These are phyloP conservation scores for Chalcosyrphus nemorum DNA, from an alignment of 2,888 invertebrate species.

Conservation along the genomic window DNA sequence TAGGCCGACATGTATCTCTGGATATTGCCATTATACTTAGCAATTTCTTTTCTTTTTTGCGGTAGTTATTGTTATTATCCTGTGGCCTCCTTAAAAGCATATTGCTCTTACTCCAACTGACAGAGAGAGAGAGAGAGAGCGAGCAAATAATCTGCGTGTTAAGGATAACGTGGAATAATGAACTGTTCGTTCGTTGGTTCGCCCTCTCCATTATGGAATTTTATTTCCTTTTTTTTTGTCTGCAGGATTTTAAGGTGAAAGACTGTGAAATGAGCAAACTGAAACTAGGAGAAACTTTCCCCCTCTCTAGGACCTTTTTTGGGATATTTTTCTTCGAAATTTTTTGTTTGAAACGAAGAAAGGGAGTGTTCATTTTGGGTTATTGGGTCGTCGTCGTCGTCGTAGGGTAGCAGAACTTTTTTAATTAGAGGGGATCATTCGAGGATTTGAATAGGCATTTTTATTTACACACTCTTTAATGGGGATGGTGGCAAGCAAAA, in stretches of 20 bases:
- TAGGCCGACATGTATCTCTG: constrained; percentile 1
- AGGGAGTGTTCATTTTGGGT: constrained; percentile 36
- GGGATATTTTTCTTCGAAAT: not conserved
- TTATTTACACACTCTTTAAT: constrained; percentile 11
- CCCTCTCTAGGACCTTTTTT: not conserved
- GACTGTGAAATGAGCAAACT: constrained; percentile 28
- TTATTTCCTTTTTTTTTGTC: not conserved
- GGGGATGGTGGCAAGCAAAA: not conserved
- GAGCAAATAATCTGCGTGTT: constrained; percentile 14
- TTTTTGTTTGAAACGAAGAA: not conserved
- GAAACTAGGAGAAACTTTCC: not conserved
- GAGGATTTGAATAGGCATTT: constrained; percentile 13
- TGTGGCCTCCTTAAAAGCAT: constrained; percentile 2
- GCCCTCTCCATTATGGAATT: not conserved
- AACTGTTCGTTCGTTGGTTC: not conserved
- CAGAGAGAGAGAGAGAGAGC: too few relatives aligned
- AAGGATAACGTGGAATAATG: constrained; percentile 5
- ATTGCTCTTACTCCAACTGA: not conserved
- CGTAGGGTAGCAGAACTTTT: not conserved
- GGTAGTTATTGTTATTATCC: constrained; percentile 13
- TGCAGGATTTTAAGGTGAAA: constrained; percentile 9
- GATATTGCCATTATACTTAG: not conserved
- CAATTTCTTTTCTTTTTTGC: not conserved
- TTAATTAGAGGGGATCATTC: constrained; percentile 38
- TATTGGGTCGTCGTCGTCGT: constrained; percentile 37